These are phyloP conservation scores for Cepaea nemoralis DNA, from an alignment of 1,140 invertebrate genomes.

Conservation along the genomic window DNA sequence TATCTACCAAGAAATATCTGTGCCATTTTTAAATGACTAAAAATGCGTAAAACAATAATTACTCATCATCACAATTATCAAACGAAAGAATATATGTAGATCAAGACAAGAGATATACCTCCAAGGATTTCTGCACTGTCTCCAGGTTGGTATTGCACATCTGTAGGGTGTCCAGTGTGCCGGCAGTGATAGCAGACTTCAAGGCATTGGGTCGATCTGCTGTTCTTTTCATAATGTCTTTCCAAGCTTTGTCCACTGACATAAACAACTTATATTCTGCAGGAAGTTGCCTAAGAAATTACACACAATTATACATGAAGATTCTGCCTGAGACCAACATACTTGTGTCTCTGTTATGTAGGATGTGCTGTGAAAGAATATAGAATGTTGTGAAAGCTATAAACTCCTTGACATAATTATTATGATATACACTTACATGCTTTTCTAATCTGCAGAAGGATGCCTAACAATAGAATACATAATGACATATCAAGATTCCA, in stretches of 20 bases:
- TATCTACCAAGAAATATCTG: too few relatives aligned
- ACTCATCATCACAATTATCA: too few relatives aligned
- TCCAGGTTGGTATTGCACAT: slow-evolving; percentile 66
- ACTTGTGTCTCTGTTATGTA: too few relatives aligned
- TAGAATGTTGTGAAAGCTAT: too few relatives aligned
- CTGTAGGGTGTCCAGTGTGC: slow-evolving; percentile 69
- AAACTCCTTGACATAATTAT: too few relatives aligned
- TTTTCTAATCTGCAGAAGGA: too few relatives aligned
- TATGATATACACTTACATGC: too few relatives aligned
- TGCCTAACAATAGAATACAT: too few relatives aligned
- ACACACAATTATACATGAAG: too few relatives aligned
- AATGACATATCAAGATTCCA: too few relatives aligned
- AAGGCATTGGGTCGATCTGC: slow-evolving; percentile 71
- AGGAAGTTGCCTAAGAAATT: slow-evolving; percentile 79
- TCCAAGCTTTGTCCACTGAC: slow-evolving; percentile 87
- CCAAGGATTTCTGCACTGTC: slow-evolving; percentile 71
- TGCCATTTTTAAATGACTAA: slow-evolving; percentile 1
- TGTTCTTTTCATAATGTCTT: slow-evolving; percentile 80
- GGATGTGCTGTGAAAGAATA: too few relatives aligned
- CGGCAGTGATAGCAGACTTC: slow-evolving; percentile 68
- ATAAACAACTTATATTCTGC: slow-evolving; percentile 85
- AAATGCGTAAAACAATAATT: neutral
- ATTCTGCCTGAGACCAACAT: too few relatives aligned
- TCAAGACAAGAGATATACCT: slow-evolving; percentile 52
- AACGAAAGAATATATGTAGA: slow-evolving; percentile 4